These are phyloP conservation scores for Entelurus aequoreus DNA, from an alignment of 2,113 vertebrate genomes.

Conservation along the genomic window DNA sequence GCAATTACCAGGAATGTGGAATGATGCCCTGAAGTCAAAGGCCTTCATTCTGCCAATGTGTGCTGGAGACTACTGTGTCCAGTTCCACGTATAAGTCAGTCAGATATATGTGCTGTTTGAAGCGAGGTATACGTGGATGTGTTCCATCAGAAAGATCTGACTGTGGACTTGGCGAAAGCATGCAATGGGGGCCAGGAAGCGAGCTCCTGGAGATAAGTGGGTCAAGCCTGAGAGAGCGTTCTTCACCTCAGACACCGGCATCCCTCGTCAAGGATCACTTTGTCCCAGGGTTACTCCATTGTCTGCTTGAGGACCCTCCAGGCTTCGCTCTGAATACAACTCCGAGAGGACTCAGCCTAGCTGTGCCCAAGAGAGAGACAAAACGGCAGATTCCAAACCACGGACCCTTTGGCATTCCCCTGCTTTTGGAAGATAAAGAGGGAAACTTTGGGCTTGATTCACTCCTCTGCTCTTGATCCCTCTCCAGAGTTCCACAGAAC, in stretches of 20 bases:
- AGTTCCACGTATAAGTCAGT: slow-evolving; percentile 21
- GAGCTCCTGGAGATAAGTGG: slow-evolving; percentile 52
- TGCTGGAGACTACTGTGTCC: slow-evolving; percentile 18
- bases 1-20: slow-evolving; percentile 61
- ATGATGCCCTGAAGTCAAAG: slow-evolving; percentile 60
- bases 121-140: slow-evolving; percentile 1
- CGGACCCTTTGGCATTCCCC: slow-evolving; percentile 66
- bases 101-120: slow-evolving; percentile 22
- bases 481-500: slow-evolving; percentile 33
- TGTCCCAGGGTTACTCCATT: slow-evolving; percentile 75
- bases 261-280: slow-evolving; percentile 80
- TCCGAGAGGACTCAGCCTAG: slow-evolving; percentile 57
- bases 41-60: slow-evolving; percentile 61
- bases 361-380: slow-evolving; percentile 57
- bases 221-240: slow-evolving; percentile 53
- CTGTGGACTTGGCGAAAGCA: neutral
- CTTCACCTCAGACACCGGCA: slow-evolving; percentile 80
- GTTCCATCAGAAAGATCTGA: neutral
- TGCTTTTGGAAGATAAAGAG: slow-evolving; percentile 64
- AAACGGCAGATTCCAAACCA: slow-evolving; percentile 66
- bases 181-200: slow-evolving; percentile 12
- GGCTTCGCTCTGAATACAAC: slow-evolving; percentile 58
- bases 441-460: slow-evolving; percentile 51
- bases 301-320: slow-evolving; percentile 76
- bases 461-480: slow-evolving; percentile 54